Evolutionary conservation across 2,888 invertebrate genomes (phyloP).

Genomic region (Tiliacea aurago): DNA sequence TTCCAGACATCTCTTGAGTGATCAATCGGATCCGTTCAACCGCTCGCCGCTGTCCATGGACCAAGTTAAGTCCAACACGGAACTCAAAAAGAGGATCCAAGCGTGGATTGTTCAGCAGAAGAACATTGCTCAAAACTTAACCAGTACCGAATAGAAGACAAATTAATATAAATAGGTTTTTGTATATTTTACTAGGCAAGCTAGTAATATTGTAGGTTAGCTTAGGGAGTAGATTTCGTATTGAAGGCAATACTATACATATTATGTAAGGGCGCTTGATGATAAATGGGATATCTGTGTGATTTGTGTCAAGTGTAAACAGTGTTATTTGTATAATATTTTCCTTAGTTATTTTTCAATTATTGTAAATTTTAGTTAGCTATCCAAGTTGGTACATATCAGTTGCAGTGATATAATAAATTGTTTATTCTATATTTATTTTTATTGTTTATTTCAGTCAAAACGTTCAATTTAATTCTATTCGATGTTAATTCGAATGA

Average conservation of each 20-base stretch:
- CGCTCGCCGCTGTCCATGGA: conserved; percentile 98
- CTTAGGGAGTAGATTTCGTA: conserved; percentile 61
- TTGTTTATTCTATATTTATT: conserved; percentile 44
- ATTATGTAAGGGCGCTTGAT: conserved; percentile 52
- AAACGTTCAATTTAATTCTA: conserved; percentile 36
- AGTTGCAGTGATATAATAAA: conserved; percentile 52
- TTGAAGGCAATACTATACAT: conserved; percentile 57
- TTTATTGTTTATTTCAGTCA: conserved; percentile 35
- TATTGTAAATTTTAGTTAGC: conserved; percentile 60
- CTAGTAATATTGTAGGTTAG: conserved; percentile 58
- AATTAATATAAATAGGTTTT: conserved; percentile 43
- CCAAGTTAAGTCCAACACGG: conserved; percentile 95
- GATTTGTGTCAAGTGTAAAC: conserved; percentile 47
- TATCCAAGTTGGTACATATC: conserved; percentile 62
- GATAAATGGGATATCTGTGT: conserved; percentile 43
- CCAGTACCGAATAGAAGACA: conserved; percentile 60
- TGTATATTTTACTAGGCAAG: conserved; percentile 62
- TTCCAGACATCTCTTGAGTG: conserved; percentile 95
- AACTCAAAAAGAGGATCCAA: conserved; percentile 94
- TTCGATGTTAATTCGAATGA: conserved; percentile 42
- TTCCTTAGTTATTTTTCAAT: conserved; percentile 35
- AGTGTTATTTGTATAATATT: conserved; percentile 52
- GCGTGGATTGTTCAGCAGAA: conserved; percentile 94
- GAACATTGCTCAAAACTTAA: conserved; percentile 76
- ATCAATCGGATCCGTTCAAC: conserved; percentile 99